Percentiles rank a stretch among this genome's conserved stretches.
Conservation (phyloP, 2,797 vertebrate genomes). For the Mallotus villosus region DNA sequence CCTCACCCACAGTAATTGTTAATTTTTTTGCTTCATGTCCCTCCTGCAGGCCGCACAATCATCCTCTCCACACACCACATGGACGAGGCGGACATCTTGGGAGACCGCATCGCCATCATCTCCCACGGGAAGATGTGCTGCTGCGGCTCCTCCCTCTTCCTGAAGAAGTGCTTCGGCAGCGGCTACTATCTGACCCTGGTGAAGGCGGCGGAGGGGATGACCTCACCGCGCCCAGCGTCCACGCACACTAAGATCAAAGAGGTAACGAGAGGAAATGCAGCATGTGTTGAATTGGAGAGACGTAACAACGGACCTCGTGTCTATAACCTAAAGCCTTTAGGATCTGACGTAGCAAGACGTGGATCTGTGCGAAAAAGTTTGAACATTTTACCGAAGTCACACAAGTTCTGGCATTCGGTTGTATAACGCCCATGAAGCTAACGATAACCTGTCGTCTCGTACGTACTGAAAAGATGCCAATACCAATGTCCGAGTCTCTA, state of each 20-base stretch:
- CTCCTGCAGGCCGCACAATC: constrained; percentile 86
- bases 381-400: too few relatives aligned
- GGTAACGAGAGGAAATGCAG: neutral
- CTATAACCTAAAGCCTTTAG: neutral
- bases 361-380: too few relatives aligned
- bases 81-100: constrained; percentile 96
- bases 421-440: too few relatives aligned
- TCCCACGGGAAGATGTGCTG: constrained; percentile 92
- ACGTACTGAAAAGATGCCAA: too few relatives aligned
- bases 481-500: neutral
- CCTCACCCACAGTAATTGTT: neutral
- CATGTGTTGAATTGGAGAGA: neutral
- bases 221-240: constrained; percentile 40
- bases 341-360: neutral
- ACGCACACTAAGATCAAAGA: constrained; percentile 15
- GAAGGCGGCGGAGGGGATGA: constrained; percentile 69
- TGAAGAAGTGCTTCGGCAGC: constrained; percentile 93
- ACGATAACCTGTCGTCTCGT: too few relatives aligned
- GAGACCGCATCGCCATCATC: constrained; percentile 95
- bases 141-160: constrained; percentile 92
- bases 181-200: constrained; percentile 97
- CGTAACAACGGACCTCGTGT: neutral
- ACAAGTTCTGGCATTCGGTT: too few relatives aligned
- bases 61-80: constrained; percentile 98
- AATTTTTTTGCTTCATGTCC: neutral